Evolutionary conservation across 37 sponge, comb jelly and placozoan genomes (phyloP).

Genomic region (Diacarnus erythraeanus): DNA sequence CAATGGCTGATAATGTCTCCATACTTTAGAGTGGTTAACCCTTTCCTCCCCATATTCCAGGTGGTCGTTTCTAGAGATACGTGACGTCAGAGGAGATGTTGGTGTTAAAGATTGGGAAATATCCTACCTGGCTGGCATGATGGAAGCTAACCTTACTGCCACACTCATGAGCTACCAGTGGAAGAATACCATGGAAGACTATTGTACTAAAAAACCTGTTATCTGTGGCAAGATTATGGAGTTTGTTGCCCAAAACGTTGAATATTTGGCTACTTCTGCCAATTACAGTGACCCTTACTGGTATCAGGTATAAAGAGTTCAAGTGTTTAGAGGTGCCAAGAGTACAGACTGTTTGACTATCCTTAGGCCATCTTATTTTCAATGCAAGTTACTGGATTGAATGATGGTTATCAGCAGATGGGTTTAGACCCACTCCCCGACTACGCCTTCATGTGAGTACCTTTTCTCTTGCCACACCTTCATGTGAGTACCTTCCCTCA

Average conservation of each 20-base stretch:
- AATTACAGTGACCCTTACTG: slow-evolving; percentile 20
- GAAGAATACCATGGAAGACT: slow-evolving; percentile 66
- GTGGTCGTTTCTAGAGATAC: slow-evolving; percentile 56
- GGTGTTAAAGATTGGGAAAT: slow-evolving; percentile 45
- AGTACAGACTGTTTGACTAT: no score
- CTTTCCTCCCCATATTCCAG: no score
- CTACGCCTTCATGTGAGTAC: slow-evolving; percentile 51
- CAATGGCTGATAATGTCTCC: no score
- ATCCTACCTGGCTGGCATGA: slow-evolving; percentile 79
- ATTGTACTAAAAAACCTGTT: slow-evolving; percentile 41
- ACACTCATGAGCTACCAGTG: slow-evolving; percentile 69
- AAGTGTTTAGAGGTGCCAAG: no score
- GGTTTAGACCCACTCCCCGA: slow-evolving; percentile 41
- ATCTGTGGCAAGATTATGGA: slow-evolving; percentile 57
- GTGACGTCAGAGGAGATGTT: not conserved
- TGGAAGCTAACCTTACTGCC: slow-evolving; percentile 83
- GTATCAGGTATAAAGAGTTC: slow-evolving; percentile 64
- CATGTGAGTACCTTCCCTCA: no score
- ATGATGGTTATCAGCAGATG: slow-evolving; percentile 51
- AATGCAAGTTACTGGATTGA: slow-evolving; percentile 63
- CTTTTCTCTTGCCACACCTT: no score
- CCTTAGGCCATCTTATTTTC: not conserved
- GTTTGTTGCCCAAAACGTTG: slow-evolving; percentile 51
- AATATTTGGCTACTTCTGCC: not conserved
- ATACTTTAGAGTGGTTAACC: no score